Base-by-base conservation (phyloP, 2,888 invertebrate genomes). In the Agrilus cyanescens region DNA sequence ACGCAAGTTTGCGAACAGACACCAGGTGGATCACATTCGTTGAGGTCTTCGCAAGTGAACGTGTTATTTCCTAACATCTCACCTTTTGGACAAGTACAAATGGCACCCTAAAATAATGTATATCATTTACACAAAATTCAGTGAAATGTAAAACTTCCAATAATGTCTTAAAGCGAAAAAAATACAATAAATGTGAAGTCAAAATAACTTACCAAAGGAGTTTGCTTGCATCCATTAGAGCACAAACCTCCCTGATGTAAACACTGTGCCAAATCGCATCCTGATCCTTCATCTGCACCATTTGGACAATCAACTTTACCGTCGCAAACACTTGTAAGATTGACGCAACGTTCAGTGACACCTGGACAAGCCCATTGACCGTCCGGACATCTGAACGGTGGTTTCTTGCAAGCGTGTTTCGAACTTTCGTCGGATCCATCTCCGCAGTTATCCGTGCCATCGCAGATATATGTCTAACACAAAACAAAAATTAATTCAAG, bases 361-460 rank as follows among this genome's bases (percentile, higher is more conserved):
- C 78, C 85, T 0, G 93, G 91, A 62, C 95, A 95, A 55, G 76
- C 75, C 93, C 94, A 95, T 57, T 89, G 80, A 2, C 78, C 78
- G 1, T 77, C 67, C 0, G 80, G 80, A 58, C 89, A 90, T 52
- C 83, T 77, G 67, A 82, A 83, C 2, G 79, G 79, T 7, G 85
- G 86, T 35, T 84, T 76, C 14, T 76, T 75, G 65, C 90, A 91
- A 20, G 89, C 90, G 59, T 88, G 89, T 38, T 74, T 66, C 4
- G 75, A 66, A 34, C 87, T 84, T 68, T 95, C 94, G 65, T 95
- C 94, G 1, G 85, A 85, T 38, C 79, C 80, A 65, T 95, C 94
- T 1, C 87, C 86, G 61, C 95, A 95, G 64, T 95, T 94, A 62
- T 93, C 88, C 59, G 81, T 81, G 2, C 91, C 93, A 65, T 95